Base-by-base conservation (phyloP, 1,140 invertebrate species). In the Palaemon carinicauda region DNA sequence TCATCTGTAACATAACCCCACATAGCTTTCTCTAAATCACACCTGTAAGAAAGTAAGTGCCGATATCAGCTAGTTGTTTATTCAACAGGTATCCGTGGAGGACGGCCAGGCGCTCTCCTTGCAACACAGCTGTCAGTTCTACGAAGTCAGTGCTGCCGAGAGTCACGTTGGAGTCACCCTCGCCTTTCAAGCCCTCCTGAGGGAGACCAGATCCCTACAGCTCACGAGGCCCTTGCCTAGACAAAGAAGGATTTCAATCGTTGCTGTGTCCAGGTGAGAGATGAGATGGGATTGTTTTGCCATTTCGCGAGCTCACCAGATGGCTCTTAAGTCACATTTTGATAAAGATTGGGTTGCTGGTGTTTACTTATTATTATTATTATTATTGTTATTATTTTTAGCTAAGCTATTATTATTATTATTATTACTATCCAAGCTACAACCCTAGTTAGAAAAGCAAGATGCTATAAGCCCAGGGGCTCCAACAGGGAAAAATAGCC, bases 111-210 rank as follows among this genome's bases (percentile, higher is more conserved):
- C 96, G 90, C 90, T 96, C 56, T 96, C 96, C 0, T 91, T 96
- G 75, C 93, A 95, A 77, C 95, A 95, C 90, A 94, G 95, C 19
- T 96, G 96, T 90, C 95, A 96, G 90, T 96, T 96, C 91, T 96
- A 96, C 91, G 96, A 96, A 91, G 95, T 97, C 82, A 96, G 95
- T 77, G 96, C 96, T 14, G 96, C 96, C 19, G 96, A 96, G 90
- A 95, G 94, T 90, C 94, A 94, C 86, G 94, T 95, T 0, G 95
- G 95, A 24, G 95, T 96, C 0, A 95, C 94, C 51, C 92, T 96
- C 65, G 95, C 95, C 0, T 97, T 96, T 91, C 95, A 96, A 90
- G 95, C 94, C 14, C 91, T 96, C 12, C 91, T 95, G n/a, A 91
- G 94, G 50, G 95, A 96, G 90, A 95, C 95, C 1, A 92, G 94